Base-by-base conservation (phyloP, 2,888 invertebrate species). In the Galeopsomyia nigrocyanea region DNA sequence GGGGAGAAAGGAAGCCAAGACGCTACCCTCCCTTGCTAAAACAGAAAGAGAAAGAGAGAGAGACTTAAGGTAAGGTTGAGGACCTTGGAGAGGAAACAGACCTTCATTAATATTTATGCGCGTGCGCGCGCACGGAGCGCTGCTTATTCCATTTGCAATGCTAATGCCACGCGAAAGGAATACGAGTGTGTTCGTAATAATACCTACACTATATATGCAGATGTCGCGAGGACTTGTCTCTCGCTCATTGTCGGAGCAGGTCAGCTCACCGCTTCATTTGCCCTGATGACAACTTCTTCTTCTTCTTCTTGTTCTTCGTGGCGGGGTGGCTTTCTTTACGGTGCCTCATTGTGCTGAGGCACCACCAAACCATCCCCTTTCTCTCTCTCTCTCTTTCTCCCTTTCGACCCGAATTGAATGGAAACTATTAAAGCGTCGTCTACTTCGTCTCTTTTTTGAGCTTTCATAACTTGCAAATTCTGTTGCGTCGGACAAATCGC, bases 131-230 rank as follows among this genome's bases (percentile, higher is more conserved):
- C 26, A 26, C 5, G 26, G 26, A 21, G 19, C 58, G 75, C 78
- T 81, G 81, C 81, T 82, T 81, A 82, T 82, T 82, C 78, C 80
- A 82, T 83, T 82, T 83, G 82, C 82, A 82, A 82, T 82, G 79
- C 81, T 82, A 83, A 82, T 82, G 78, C 67, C 56, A 46, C 50
- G 65, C 57, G 73, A 76, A 78, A 79, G 77, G 79, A 77, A 78
- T 76, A 77, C 76, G 75, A 80, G 77, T 78, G 78, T 77, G 77
- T 74, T 65, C 69, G 77, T 76, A 79, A 78, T 79, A 78, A 78
- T 77, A 77, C 74, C 73, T 56, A 57, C 19, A 73, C 78, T 78
- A 77, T 78, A 76, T 78, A 78, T 78, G 77, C 77, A 77, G 77
- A 76, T 77, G 74, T 73, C 75, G 73, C 63, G 17, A 26, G 51